phyloP scores from a whole-genome alignment of 1,140 invertebrate genomes.

The Helicorthomorpha holstii region DNA sequence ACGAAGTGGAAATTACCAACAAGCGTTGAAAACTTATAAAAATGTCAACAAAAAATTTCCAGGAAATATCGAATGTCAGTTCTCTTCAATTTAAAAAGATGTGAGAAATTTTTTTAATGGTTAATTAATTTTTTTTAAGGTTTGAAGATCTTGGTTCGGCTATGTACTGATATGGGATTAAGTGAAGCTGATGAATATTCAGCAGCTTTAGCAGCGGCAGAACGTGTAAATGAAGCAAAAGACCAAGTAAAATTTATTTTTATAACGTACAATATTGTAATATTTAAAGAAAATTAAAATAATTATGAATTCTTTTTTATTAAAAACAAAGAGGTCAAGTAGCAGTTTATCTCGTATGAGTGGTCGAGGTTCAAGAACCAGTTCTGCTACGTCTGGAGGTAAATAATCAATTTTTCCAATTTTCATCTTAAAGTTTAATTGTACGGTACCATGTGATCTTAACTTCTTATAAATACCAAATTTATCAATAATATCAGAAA shows the following conservation, averaged over 20 bases:
- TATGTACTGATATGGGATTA: constrained; percentile 65
- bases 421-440: no score
- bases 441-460: no score
- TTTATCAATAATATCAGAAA: no score
- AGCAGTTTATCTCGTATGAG: no score
- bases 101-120: no score
- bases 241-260: constrained; percentile 8
- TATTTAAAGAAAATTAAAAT: constrained; percentile 1
- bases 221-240: constrained; percentile 50
- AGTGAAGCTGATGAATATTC: constrained; percentile 61
- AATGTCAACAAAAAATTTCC: constrained; percentile 58
- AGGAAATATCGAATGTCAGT: constrained; percentile 63
- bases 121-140: constrained; percentile 26
- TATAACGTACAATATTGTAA: no score
- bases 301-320: no score
- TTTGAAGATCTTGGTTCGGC: constrained; percentile 61
- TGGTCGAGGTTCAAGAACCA: no score
- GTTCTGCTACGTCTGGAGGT: no score
- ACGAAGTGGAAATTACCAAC: constrained; percentile 63
- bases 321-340: no score
- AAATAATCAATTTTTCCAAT: no score
- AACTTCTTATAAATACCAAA: no score
- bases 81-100: neutral
- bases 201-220: constrained; percentile 59
- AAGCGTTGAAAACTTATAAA: constrained; percentile 63